Percentiles rank a stretch among this genome's conserved stretches.
Conservation (phyloP, 2,888 invertebrate genomes). For the Operophtera brumata region DNA sequence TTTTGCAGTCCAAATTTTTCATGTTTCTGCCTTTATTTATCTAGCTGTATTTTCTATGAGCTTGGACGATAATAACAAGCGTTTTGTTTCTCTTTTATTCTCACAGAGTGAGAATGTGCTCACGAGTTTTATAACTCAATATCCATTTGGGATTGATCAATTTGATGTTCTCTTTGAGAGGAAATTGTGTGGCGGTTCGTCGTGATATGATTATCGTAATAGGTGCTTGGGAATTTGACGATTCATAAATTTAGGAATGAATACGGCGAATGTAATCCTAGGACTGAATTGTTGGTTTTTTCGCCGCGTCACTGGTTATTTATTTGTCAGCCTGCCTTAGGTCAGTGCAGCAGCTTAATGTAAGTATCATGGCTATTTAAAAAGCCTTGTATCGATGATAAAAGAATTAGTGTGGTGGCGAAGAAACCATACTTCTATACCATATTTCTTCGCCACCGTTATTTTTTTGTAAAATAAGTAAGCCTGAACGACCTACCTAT, state of each 20-base stretch:
- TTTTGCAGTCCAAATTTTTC: background rate
- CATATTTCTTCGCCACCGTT: no score
- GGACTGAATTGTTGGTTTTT: no score
- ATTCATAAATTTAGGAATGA: background rate
- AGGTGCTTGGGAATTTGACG: conserved; percentile 18
- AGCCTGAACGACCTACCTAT: no score
- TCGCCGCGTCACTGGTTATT: no score
- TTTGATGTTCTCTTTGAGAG: conserved; percentile 19
- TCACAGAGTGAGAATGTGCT: conserved; percentile 22
- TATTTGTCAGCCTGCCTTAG: no score
- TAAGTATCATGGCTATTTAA: no score
- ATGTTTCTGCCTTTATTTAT: background rate
- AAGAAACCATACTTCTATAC: no score
- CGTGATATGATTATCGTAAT: conserved; percentile 14
- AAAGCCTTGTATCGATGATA: no score
- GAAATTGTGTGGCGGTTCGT: conserved; percentile 12
- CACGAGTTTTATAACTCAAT: conserved; percentile 28
- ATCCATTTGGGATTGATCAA: conserved; percentile 25
- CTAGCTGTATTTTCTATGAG: background rate
- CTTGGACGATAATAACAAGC: conserved; percentile 24
- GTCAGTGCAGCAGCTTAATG: no score
- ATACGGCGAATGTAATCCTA: no score
- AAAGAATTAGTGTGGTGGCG: no score
- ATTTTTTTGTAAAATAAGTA: no score
- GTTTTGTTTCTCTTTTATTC: conserved; percentile 29